phyloP scores from a whole-genome alignment of 2,888 invertebrate species.

The Synanthedon andrenaeformis region DNA sequence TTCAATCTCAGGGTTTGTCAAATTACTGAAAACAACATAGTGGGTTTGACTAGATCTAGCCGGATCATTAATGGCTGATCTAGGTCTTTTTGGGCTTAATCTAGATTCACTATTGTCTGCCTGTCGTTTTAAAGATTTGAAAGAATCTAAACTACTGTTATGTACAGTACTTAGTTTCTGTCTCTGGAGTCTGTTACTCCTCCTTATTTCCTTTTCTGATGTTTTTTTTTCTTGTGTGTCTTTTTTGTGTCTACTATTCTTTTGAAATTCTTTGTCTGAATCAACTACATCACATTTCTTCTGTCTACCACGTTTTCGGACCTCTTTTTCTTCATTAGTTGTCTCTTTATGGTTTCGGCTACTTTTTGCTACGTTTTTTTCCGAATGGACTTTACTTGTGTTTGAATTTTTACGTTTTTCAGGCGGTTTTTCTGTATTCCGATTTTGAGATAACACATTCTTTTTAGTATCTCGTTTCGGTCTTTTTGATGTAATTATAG shows the following conservation, averaged over 20 bases:
- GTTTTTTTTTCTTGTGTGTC: background rate
- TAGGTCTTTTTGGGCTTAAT: conserved; percentile 30
- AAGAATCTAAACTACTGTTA: conserved; percentile 27
- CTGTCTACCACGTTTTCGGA: conserved; percentile 3
- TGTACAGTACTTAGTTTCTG: conserved; percentile 10
- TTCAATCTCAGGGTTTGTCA: conserved; percentile 38
- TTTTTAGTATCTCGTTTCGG: too few relatives aligned
- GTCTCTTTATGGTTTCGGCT: background rate
- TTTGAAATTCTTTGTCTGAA: background rate
- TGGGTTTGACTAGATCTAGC: conserved; percentile 26
- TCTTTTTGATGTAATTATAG: too few relatives aligned
- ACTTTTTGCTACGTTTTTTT: too few relatives aligned
- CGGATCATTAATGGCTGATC: conserved; percentile 11
- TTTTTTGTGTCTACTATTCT: background rate
- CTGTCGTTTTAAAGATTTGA: conserved; percentile 28
- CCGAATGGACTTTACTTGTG: too few relatives aligned
- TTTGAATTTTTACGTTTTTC: too few relatives aligned
- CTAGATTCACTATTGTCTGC: conserved; percentile 17
- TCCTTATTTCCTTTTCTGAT: conserved; percentile 19
- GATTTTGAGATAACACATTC: too few relatives aligned
- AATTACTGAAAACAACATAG: conserved; percentile 48
- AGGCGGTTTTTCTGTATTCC: too few relatives aligned
- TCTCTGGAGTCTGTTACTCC: conserved; percentile 36
- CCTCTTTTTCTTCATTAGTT: conserved; percentile 1
- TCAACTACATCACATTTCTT: background rate